phyloP scores from a whole-genome alignment of 1,140 invertebrate species.

The Ceratosolen solmsi region DNA sequence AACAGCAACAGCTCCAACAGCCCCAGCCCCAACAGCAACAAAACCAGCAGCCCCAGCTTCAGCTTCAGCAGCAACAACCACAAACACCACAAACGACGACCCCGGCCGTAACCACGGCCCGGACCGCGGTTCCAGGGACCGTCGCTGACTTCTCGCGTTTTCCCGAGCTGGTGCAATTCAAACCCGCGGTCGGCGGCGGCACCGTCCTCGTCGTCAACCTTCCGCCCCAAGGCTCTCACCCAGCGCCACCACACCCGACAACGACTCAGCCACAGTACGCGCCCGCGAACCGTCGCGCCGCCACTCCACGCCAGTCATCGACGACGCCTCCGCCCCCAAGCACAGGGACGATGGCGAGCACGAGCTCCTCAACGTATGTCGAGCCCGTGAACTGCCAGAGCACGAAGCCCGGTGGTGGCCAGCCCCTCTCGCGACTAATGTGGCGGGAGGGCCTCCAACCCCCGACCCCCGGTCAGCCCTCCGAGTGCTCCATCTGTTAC shows the following conservation, averaged over 20 bases:
- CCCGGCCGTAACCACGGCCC: not conserved
- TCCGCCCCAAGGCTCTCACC: slow-evolving; percentile 75
- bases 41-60: slow-evolving; percentile 54
- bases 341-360: slow-evolving; percentile 65
- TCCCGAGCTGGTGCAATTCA: slow-evolving; percentile 78
- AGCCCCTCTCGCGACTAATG: slow-evolving; percentile 58
- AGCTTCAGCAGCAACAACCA: slow-evolving; percentile 54
- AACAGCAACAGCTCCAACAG: slow-evolving; percentile 60
- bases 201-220: slow-evolving; percentile 86
- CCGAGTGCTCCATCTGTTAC: slow-evolving; percentile 95
- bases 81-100: too few relatives aligned
- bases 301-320: not conserved
- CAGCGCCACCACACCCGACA: slow-evolving; percentile 53
- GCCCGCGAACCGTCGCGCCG: slow-evolving; percentile 13
- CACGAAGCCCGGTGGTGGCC: slow-evolving; percentile 2
- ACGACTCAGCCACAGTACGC: slow-evolving; percentile 50
- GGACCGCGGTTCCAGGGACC: slow-evolving; percentile 63
- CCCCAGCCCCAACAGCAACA: slow-evolving; percentile 62
- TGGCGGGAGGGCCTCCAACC: slow-evolving; percentile 70
- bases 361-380: slow-evolving; percentile 74
- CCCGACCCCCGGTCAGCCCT: slow-evolving; percentile 67
- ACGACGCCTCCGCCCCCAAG: slow-evolving; percentile 56
- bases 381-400: slow-evolving; percentile 66
- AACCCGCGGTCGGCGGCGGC: slow-evolving; percentile 77
- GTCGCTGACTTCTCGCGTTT: slow-evolving; percentile 71